phyloP scores from a whole-genome alignment of 1,140 invertebrate species.

The Globodera rostochiensis region DNA sequence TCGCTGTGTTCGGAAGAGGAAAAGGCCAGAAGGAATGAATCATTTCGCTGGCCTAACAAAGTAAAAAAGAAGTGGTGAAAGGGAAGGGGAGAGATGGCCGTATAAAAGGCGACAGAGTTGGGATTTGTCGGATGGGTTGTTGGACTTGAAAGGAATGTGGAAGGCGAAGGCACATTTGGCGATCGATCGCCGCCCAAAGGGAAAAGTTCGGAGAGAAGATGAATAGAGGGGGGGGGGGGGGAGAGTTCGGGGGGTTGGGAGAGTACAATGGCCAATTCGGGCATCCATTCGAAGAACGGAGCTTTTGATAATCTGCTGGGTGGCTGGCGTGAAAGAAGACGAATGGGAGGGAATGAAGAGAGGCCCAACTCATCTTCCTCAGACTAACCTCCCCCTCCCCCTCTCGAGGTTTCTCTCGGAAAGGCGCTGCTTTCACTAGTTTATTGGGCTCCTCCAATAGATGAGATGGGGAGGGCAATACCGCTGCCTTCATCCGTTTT shows the following conservation, averaged over 20 bases:
- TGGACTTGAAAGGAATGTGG: not conserved
- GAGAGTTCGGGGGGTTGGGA: not conserved
- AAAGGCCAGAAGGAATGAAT: not conserved
- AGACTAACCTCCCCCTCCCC: not conserved
- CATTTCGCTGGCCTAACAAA: not conserved
- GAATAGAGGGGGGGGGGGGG: not conserved
- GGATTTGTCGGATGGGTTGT: not conserved
- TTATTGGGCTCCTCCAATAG: not conserved
- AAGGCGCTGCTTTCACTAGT: conserved; percentile 3
- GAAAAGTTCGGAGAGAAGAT: conserved; percentile 9
- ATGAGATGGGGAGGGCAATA: not conserved
- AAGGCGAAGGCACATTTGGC: conserved; percentile 20
- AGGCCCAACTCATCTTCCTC: not conserved
- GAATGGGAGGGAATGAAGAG: not conserved
- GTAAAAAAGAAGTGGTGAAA: not conserved
- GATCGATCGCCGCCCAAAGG: conserved; percentile 12
- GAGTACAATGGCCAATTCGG: conserved; percentile 29
- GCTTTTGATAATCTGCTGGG: not conserved
- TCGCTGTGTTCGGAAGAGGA: not conserved
- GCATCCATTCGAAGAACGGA: conserved; percentile 5
- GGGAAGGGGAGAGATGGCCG: not conserved
- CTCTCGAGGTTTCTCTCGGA: not conserved
- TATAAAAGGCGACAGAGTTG: conserved; percentile 4
- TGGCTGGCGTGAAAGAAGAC: not conserved
- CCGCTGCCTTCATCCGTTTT: not conserved